phyloP scores from a whole-genome alignment of 2,888 invertebrate genomes.

The Netelia fuscicornis region DNA sequence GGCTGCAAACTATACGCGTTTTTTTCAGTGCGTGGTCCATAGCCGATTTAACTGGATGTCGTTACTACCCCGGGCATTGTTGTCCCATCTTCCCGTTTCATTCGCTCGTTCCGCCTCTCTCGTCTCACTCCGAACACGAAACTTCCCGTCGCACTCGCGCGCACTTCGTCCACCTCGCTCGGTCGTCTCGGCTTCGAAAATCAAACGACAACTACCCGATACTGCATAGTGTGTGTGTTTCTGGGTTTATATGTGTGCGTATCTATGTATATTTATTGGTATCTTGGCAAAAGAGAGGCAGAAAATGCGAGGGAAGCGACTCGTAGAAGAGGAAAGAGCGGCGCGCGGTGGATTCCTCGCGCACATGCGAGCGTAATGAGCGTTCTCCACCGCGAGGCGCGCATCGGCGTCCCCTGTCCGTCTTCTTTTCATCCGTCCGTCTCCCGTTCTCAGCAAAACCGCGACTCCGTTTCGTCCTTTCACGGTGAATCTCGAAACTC shows the following conservation, averaged over 20 bases:
- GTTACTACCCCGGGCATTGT: constrained; percentile 82
- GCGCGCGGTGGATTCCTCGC: constrained; percentile 79
- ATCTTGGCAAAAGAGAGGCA: constrained; percentile 73
- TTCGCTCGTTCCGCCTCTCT: constrained; percentile 69
- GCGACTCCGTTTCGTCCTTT: too few relatives aligned
- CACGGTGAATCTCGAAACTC: too few relatives aligned
- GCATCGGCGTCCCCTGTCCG: constrained; percentile 77
- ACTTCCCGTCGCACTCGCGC: neutral
- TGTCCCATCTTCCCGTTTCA: constrained; percentile 75
- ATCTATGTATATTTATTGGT: constrained; percentile 81
- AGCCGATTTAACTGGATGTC: constrained; percentile 82
- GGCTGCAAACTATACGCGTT: neutral
- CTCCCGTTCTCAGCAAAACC: neutral
- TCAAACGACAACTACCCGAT: constrained; percentile 16
- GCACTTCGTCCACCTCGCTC: constrained; percentile 28
- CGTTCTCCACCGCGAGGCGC: constrained; percentile 76
- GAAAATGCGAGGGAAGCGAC: constrained; percentile 60
- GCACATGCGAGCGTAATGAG: constrained; percentile 83
- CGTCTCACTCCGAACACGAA: constrained; percentile 52
- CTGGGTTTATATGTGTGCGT: neutral
- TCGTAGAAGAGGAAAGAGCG: constrained; percentile 58
- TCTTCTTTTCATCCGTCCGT: constrained; percentile 72
- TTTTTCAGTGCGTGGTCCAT: constrained; percentile 69
- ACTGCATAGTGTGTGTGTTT: too few relatives aligned
- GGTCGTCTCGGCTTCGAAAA: constrained; percentile 33